phyloP scores from a whole-genome alignment of 2,113 vertebrate genomes.

The Illadopsis cleaveri region DNA sequence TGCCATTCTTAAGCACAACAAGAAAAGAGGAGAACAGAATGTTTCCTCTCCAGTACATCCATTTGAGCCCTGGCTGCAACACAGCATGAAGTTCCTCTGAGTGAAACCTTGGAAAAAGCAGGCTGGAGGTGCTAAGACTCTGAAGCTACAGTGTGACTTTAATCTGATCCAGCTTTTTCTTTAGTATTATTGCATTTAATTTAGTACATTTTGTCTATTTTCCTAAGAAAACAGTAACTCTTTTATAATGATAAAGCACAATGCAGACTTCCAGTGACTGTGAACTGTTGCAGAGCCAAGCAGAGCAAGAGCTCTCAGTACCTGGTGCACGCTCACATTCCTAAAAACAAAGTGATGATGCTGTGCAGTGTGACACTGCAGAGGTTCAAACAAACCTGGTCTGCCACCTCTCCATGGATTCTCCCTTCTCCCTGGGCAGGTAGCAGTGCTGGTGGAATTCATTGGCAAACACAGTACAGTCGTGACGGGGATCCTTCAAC shows the following conservation, averaged over 20 bases:
- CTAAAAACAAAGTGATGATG: fast-evolving
- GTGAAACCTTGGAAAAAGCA: neutral
- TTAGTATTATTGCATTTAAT: neutral
- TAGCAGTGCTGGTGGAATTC: constrained; percentile 91
- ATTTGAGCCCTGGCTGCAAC: neutral
- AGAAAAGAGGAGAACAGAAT: neutral
- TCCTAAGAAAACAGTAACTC: neutral
- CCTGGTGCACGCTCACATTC: neutral
- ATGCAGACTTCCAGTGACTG: neutral
- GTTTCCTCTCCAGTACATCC: neutral
- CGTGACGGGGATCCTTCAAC: constrained; percentile 86
- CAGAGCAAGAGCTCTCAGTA: neutral
- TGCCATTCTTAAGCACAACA: neutral
- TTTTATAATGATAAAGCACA: neutral
- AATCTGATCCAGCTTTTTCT: neutral
- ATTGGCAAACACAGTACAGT: constrained; percentile 90
- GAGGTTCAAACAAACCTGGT: constrained; percentile 73
- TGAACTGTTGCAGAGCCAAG: neutral
- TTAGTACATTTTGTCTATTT: neutral
- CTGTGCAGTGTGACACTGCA: fast-evolving
- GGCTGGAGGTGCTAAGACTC: neutral
- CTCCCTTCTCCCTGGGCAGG: constrained; percentile 84
- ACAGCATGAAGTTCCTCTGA: neutral
- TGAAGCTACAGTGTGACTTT: neutral
- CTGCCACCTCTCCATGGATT: constrained; percentile 90